Conservation (phyloP, 2,888 invertebrate genomes). For the Ormyrus labotus region DNA sequence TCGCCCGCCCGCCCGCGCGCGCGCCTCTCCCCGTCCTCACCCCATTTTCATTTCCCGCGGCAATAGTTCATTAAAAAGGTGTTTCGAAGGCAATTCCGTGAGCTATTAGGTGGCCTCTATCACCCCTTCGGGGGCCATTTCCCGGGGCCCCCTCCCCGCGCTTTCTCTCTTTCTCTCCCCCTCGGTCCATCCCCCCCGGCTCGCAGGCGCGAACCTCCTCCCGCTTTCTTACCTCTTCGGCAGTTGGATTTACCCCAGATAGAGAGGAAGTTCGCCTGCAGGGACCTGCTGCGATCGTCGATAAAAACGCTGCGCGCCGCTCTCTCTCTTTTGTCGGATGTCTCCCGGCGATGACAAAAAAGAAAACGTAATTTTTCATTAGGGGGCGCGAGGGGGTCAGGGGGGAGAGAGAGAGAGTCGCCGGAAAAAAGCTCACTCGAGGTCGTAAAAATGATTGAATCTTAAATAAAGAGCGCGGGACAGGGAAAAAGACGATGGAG, state of each 20-base stretch:
- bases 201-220: neutral
- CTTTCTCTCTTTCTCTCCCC: constrained; percentile 74
- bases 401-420: constrained; percentile 1
- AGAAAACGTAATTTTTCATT: constrained; percentile 54
- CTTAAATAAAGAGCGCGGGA: constrained; percentile 46
- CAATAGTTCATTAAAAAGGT: constrained; percentile 86
- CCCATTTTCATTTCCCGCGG: constrained; percentile 77
- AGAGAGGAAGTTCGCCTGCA: neutral
- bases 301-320: constrained; percentile 34
- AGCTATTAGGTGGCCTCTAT: constrained; percentile 82
- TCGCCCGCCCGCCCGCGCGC: constrained; percentile 11
- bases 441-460: constrained; percentile 57
- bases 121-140: constrained; percentile 78
- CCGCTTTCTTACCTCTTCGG: constrained; percentile 32
- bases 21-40: constrained; percentile 56
- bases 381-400: constrained; percentile 8
- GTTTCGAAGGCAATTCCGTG: constrained; percentile 84
- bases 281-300: constrained; percentile 35
- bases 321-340: neutral
- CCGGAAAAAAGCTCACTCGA: neutral
- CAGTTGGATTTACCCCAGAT: constrained; percentile 44
- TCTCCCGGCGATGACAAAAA: constrained; percentile 53
- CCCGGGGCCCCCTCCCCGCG: constrained; percentile 52
- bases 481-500: constrained; percentile 15
- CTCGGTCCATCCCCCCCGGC: constrained; percentile 30